phyloP scores from a whole-genome alignment of 2,888 invertebrate species.

The Protonemura montana region DNA sequence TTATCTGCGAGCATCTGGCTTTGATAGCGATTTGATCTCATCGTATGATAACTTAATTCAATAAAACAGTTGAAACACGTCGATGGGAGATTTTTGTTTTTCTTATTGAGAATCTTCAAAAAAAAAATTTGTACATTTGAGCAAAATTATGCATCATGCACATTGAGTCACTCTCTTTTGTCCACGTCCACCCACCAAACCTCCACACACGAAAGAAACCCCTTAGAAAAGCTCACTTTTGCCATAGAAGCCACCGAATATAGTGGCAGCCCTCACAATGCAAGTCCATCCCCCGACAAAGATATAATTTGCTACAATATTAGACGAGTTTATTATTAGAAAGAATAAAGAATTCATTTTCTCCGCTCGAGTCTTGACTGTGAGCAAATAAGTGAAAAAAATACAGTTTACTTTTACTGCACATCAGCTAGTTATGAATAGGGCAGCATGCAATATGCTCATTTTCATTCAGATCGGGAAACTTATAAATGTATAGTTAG shows the following conservation, averaged over 20 bases:
- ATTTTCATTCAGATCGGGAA: background rate
- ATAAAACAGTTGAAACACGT: background rate
- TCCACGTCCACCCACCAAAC: constrained; percentile 9
- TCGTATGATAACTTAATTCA: constrained; percentile 1
- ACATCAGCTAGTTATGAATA: background rate
- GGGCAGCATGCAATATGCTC: background rate
- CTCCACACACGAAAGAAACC: background rate
- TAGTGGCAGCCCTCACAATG: background rate
- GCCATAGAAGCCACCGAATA: background rate
- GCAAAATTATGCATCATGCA: constrained; percentile 1
- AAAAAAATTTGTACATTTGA: background rate
- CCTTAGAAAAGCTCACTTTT: background rate
- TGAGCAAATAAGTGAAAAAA: background rate
- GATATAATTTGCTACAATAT: background rate
- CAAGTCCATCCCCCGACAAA: background rate
- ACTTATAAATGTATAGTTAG: background rate
- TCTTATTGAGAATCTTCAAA: background rate
- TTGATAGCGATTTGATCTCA: constrained; percentile 21
- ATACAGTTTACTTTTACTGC: background rate
- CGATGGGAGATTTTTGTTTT: background rate
- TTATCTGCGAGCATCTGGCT: constrained; percentile 27
- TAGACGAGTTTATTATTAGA: background rate
- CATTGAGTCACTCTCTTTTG: background rate
- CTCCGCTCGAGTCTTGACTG: background rate
- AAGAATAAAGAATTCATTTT: background rate